Base-by-base conservation (phyloP, 2,113 vertebrate genomes). In the Campylorhamphus procurvoides region DNA sequence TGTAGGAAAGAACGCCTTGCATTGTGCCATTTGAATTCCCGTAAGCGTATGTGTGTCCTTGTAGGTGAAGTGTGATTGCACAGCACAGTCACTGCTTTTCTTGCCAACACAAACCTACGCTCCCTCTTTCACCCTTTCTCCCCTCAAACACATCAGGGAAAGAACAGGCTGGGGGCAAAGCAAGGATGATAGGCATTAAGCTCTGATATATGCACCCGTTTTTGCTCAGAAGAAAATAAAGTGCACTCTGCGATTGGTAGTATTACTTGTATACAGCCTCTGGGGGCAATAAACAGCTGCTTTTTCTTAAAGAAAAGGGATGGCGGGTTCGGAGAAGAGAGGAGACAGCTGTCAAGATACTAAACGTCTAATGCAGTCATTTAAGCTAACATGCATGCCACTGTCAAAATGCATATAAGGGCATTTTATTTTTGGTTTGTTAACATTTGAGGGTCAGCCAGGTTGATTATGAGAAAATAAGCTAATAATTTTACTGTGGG, bases 391-490 rank as follows among this genome's bases (percentile, higher is more conserved):
- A 9, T 53, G 72, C 8, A 28, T 23, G 37, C 14, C 44, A 40
- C 31, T 55, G 50, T 15, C 12, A 16, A 82, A 79, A 79, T 29
- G 79, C 37, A 44, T 50, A 4, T n/a, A 85, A 46, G 23, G n/a
- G 31, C 39, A 59, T 55, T 82, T 93, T 31, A 78, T 79, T 80
- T 91, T 93, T 68, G 35, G 14, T 80, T 93, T 87, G 62, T 74
- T 86, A 94, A 94, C 56, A 67, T 80, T 33, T 71, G 28, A 66
- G 62, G 68, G 52, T 63, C 85, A 67, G 73, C 22, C 80, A 87
- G 47, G 84, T 50, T 86, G 58, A 95, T 69, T 80, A 79, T 24
- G n/a, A 86, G 52, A 94, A 73, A 89, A 94, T 33, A 37, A 94
- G 53, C 46, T 73, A 78, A 55, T 68, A 74, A 67, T 82, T 93